These are phyloP conservation scores for Oasisia sp. DNA, from an alignment of 2,888 invertebrate species.

Conservation along the genomic window DNA sequence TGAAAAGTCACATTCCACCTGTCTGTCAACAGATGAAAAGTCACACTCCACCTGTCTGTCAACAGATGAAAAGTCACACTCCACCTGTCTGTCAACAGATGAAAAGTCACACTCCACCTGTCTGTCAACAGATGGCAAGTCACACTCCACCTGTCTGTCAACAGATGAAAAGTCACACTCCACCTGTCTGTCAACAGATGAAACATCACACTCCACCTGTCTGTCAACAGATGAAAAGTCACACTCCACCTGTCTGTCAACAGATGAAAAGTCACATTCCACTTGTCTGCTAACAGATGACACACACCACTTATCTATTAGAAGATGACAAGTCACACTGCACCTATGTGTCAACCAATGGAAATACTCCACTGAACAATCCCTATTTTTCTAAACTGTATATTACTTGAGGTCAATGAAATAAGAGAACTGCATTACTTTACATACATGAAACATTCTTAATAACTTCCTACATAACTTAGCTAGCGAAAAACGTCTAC, in stretches of 20 bases:
- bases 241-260: too few relatives aligned
- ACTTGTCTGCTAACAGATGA: constrained; percentile 61
- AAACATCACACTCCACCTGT: constrained; percentile 50
- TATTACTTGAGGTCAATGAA: too few relatives aligned
- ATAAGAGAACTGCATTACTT: too few relatives aligned
- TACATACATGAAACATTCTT: too few relatives aligned
- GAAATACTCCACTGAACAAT: too few relatives aligned
- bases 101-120: constrained; percentile 56
- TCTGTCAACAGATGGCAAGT: constrained; percentile 45
- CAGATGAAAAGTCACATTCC: constrained; percentile 14
- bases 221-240: constrained; percentile 44
- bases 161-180: constrained; percentile 50
- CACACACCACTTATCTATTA: constrained; percentile 58
- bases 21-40: constrained; percentile 54
- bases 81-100: constrained; percentile 53
- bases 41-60: too few relatives aligned
- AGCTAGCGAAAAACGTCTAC: too few relatives aligned
- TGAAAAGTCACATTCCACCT: background rate
- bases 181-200: too few relatives aligned
- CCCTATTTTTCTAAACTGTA: too few relatives aligned
- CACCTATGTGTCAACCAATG: too few relatives aligned
- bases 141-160: constrained; percentile 37
- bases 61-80: constrained; percentile 41
- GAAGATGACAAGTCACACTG: background rate
- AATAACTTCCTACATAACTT: too few relatives aligned